These are phyloP conservation scores for Plusia festucae DNA, from an alignment of 2,888 invertebrate genomes.

Conservation along the genomic window DNA sequence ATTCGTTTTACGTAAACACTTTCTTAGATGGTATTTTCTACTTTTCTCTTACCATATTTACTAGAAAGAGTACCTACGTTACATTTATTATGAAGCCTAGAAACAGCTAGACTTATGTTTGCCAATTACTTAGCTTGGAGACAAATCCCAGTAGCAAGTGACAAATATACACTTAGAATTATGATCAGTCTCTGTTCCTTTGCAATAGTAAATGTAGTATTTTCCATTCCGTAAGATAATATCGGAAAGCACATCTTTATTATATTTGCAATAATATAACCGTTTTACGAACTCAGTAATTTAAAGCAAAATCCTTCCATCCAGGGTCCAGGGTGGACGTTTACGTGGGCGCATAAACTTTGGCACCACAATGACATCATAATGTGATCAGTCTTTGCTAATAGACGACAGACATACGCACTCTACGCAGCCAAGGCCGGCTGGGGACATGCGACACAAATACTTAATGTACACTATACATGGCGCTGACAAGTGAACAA, in stretches of 20 bases:
- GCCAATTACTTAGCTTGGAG: neutral
- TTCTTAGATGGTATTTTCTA: neutral
- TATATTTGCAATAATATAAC: no score
- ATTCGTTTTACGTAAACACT: neutral
- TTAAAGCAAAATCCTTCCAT: no score
- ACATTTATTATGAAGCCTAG: neutral
- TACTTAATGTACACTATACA: conserved; percentile 8
- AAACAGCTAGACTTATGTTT: neutral
- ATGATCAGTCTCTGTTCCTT: no score
- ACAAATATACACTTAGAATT: no score
- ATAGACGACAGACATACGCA: neutral
- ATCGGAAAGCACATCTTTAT: no score
- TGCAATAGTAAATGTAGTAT: no score
- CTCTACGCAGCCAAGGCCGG: conserved; percentile 2
- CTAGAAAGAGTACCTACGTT: neutral
- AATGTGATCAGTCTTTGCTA: neutral
- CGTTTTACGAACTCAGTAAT: no score
- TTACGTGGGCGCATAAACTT: neutral
- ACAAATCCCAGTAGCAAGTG: no score
- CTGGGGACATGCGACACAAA: neutral
- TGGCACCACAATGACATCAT: conserved; percentile 5
- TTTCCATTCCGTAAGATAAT: no score
- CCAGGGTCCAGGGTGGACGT: no score
- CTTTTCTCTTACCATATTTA: neutral
- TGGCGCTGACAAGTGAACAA: neutral